A percentile compares a stretch with the other conserved stretches of the same genome.
These are phyloP conservation scores for Enteromius thamalakanensis DNA, from an alignment of 2,797 vertebrate species.

Conservation along the genomic window DNA sequence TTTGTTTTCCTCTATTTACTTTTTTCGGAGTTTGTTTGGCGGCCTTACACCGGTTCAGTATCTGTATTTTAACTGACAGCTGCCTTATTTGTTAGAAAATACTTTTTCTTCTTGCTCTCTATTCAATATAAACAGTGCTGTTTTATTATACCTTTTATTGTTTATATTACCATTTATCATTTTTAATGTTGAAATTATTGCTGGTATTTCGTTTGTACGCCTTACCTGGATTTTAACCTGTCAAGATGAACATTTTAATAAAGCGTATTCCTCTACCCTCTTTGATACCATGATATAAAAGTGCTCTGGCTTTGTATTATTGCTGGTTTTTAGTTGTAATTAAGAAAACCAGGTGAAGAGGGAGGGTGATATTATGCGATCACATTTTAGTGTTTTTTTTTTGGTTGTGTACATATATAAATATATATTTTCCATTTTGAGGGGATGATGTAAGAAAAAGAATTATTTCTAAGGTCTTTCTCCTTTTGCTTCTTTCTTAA, in stretches of 20 bases:
- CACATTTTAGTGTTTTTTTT: conserved; percentile 63
- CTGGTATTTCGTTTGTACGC: conserved; percentile 64
- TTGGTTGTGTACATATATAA: conserved; percentile 67
- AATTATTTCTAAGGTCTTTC: conserved; percentile 67
- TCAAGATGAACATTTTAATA: conserved; percentile 48
- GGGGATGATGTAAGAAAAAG: conserved; percentile 71
- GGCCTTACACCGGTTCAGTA: conserved; percentile 52
- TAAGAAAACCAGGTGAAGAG: conserved; percentile 54
- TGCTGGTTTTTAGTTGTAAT: conserved; percentile 62
- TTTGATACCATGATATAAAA: conserved; percentile 31
- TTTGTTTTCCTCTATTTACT: background rate
- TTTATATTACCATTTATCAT: conserved; percentile 66
- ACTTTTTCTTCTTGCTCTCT: conserved; percentile 69
- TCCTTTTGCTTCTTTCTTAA: conserved; percentile 66
- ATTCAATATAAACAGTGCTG: conserved; percentile 58
- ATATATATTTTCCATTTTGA: conserved; percentile 68
- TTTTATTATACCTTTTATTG: conserved; percentile 63
- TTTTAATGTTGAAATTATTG: conserved; percentile 74
- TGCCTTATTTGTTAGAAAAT: conserved; percentile 59
- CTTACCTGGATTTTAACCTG: conserved; percentile 52
- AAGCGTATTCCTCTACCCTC: conserved; percentile 35
- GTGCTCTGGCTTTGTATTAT: conserved; percentile 47
- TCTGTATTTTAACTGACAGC: conserved; percentile 48
- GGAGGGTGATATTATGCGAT: conserved; percentile 62
- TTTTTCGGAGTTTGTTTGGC: background rate